phyloP scores from a whole-genome alignment of 1,140 invertebrate species.

The Halesus radiatus region DNA sequence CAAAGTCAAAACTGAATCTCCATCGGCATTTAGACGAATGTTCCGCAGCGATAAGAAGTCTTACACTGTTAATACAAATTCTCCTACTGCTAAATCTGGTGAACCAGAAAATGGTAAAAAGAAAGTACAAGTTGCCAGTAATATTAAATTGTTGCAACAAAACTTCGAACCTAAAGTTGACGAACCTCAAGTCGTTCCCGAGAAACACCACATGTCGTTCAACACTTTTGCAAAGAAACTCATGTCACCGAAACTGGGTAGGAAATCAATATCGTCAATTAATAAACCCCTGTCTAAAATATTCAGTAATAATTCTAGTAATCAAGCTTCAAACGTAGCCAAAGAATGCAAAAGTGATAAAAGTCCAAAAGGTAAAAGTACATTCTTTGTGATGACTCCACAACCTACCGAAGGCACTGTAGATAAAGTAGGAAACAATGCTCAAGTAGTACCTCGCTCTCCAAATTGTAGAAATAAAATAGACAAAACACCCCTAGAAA shows the following conservation, averaged over 20 bases:
- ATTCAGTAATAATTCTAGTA: conserved; percentile 39
- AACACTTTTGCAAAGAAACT: conserved; percentile 65
- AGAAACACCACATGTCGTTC: conserved; percentile 59
- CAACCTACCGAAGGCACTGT: not conserved
- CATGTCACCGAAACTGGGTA: conserved; percentile 65
- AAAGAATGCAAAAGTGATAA: conserved; percentile 47
- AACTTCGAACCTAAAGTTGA: conserved; percentile 48
- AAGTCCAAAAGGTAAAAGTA: conserved; percentile 51
- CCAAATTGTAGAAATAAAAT: conserved; percentile 27
- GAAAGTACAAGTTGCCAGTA: conserved; percentile 47
- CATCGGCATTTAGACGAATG: conserved; percentile 49
- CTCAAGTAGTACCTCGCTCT: conserved; percentile 20
- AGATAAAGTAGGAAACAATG: conserved; percentile 4
- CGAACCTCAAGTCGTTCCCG: conserved; percentile 1
- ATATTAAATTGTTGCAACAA: conserved; percentile 47
- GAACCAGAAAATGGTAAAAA: conserved; percentile 44
- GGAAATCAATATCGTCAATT: conserved; percentile 59
- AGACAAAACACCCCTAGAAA: conserved; percentile 27
- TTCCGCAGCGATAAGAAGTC: conserved; percentile 53
- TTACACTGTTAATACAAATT: conserved; percentile 45
- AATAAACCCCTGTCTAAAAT: conserved; percentile 55
- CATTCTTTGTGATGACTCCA: conserved; percentile 52
- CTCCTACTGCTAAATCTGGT: not conserved
- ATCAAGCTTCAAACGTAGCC: not conserved
- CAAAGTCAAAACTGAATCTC: conserved; percentile 36